Evolutionary conservation across 1,140 invertebrate species (phyloP), one percentile per base, ranked within the genome.

Genomic region (Leptinotarsa defecta): DNA sequence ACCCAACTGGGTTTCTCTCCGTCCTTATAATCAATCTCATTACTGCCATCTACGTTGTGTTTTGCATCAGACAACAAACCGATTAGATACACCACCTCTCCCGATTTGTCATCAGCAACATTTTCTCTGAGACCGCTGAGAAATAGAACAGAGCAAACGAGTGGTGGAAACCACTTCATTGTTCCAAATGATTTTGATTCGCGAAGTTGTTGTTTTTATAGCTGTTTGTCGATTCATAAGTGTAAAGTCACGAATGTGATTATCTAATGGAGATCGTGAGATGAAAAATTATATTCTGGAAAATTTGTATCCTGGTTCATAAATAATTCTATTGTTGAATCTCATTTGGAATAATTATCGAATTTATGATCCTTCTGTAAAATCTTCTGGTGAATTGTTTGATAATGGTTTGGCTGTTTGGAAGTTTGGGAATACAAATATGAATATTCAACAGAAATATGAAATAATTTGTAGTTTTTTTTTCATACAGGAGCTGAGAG

Each of bases 71-170:
- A 64, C 22, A 80, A 34, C 3, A 74, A 52, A 20, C 74, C 77
- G 43, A 80, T 76, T 4, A 78, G 62, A 22, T 78, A 78, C 71
- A 80, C 79, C 65, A 78, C 73, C 57, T 74, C 77, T 15, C 24
- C 69, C 8, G 72, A 62, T 20, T 68, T 22, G 19, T 17, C 67
- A 11, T 22, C 15, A 19, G 19, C 64, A 27, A 48, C 20, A 11
- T 74, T 34, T 65, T 65, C 71, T 13, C 27, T 27, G 17, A 57
- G 22, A n/a, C n/a, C n/a, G 63, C 71, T 64, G 63, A 34, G 52
- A 34, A 73, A 27, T n/a, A 64, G 19, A 64, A 62, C 63, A 43
- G 22, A 43, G 11, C 13, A 48, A 52, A 65, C 15, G 5, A 65
- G 61, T 72, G 70, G 57, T 48, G 52, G 17, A 24, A 64, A 65